Conservation (phyloP, 2,113 vertebrate species). For the Trochalopteron elliotii region DNA sequence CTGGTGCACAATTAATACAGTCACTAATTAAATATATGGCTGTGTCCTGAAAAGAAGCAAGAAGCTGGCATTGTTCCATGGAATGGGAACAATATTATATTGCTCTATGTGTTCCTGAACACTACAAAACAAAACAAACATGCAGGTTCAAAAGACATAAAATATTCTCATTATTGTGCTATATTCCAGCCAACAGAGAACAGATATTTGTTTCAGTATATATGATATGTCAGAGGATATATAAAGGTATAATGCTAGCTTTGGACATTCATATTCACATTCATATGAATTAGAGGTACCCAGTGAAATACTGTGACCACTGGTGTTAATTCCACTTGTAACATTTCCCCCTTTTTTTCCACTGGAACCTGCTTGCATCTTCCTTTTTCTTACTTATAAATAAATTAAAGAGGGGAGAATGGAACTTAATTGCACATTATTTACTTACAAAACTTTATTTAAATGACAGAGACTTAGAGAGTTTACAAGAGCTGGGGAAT, state of each 20-base stretch:
- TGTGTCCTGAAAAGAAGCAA: not conserved
- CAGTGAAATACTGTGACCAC: not conserved
- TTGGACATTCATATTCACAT: not conserved
- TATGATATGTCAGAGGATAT: not conserved
- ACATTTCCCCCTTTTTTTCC: not conserved
- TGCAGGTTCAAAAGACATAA: not conserved
- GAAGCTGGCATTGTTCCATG: not conserved
- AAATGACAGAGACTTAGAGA: constrained; percentile 42
- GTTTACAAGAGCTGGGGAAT: not conserved
- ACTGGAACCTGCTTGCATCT: not conserved
- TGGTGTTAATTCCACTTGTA: constrained; percentile 35
- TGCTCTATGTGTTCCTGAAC: not conserved
- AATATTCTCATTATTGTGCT: not conserved
- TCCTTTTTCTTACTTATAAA: not conserved
- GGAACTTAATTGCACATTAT: constrained; percentile 56
- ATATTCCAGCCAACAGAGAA: not conserved
- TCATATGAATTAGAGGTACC: not conserved
- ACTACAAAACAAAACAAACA: not conserved
- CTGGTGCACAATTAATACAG: not conserved
- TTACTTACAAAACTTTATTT: constrained; percentile 58
- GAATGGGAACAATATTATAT: not conserved
- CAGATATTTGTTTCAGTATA: not conserved
- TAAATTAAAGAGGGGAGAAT: not conserved
- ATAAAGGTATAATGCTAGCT: constrained; percentile 11
- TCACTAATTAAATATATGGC: not conserved